Percentiles rank a stretch among this genome's conserved stretches.
Evolutionary conservation across 2,888 invertebrate genomes (phyloP).

Genomic region (Cheilosia soror): DNA sequence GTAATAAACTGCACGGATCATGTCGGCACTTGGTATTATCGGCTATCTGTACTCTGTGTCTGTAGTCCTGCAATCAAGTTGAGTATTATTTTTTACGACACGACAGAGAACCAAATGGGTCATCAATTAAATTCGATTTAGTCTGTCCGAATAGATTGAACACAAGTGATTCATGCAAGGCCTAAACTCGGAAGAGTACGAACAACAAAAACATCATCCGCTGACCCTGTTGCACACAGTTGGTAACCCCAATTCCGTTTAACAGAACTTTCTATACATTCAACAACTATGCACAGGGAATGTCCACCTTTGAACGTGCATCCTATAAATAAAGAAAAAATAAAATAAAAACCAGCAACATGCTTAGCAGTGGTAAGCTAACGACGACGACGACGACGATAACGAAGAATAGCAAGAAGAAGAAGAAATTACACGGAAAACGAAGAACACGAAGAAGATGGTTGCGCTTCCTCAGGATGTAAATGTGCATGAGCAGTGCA

Average conservation of each 20-base stretch:
- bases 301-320: conserved; percentile 55
- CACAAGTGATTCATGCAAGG: background rate
- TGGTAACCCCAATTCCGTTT: conserved; percentile 71
- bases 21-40: background rate
- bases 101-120: conserved; percentile 16
- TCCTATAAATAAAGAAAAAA: conserved; percentile 57
- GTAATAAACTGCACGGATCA: conserved; percentile 37
- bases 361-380: conserved; percentile 52
- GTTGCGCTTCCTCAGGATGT: conserved; percentile 60
- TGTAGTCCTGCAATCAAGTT: conserved; percentile 9
- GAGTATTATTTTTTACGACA: conserved; percentile 32
- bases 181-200: conserved; percentile 18
- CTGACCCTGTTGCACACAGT: conserved; percentile 68
- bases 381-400: conserved; percentile 33
- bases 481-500: conserved; percentile 58
- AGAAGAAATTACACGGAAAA: conserved; percentile 50
- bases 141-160: conserved; percentile 2
- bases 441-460: conserved; percentile 33
- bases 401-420: conserved; percentile 21
- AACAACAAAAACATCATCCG: conserved; percentile 39
- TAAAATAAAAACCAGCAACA: conserved; percentile 32
- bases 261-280: conserved; percentile 72
- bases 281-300: conserved; percentile 38
- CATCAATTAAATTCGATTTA: conserved; percentile 53
- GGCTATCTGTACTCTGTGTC: too few relatives aligned